Conservation (phyloP, 2,888 invertebrate species). For the Brenthis daphne region DNA sequence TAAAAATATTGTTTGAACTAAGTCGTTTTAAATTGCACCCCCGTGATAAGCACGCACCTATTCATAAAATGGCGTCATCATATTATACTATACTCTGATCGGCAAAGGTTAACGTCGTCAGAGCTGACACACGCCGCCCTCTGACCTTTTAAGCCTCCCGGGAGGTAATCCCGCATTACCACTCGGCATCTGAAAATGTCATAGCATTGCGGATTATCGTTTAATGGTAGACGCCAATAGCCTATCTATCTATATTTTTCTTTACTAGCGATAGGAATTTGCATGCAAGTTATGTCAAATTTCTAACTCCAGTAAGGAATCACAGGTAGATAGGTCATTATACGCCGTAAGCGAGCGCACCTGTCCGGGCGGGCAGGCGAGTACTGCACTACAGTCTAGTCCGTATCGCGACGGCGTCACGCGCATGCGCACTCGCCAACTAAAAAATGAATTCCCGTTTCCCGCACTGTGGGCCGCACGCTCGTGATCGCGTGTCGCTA, state of each 20-base stretch:
- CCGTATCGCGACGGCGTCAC: conserved; percentile 41
- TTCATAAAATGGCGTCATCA: conserved; percentile 40
- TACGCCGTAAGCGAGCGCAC: conserved; percentile 53
- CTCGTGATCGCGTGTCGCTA: conserved; percentile 60
- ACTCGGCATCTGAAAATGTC: conserved; percentile 46
- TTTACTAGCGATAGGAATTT: too few species aligned
- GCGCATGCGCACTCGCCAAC: conserved; percentile 68
- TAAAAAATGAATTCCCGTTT: conserved; percentile 71
- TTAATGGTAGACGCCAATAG: conserved; percentile 36
- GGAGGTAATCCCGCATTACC: conserved; percentile 53
- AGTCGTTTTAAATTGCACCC: conserved; percentile 52
- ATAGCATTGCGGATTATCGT: conserved; percentile 41
- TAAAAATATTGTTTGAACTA: conserved; percentile 20
- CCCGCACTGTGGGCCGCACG: conserved; percentile 72
- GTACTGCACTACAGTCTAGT: background rate
- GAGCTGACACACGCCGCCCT: conserved; percentile 44
- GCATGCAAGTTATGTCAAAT: too few species aligned
- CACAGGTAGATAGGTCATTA: conserved; percentile 51
- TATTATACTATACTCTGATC: conserved; percentile 23
- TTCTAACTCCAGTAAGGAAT: too few species aligned
- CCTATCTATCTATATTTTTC: too few species aligned
- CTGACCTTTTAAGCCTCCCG: conserved; percentile 64
- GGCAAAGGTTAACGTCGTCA: conserved; percentile 44
- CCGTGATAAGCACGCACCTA: conserved; percentile 49
- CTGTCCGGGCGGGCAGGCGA: conserved; percentile 44